phyloP scores from a whole-genome alignment of 2,797 vertebrate genomes.

The Poeciliopsis presidionis region DNA sequence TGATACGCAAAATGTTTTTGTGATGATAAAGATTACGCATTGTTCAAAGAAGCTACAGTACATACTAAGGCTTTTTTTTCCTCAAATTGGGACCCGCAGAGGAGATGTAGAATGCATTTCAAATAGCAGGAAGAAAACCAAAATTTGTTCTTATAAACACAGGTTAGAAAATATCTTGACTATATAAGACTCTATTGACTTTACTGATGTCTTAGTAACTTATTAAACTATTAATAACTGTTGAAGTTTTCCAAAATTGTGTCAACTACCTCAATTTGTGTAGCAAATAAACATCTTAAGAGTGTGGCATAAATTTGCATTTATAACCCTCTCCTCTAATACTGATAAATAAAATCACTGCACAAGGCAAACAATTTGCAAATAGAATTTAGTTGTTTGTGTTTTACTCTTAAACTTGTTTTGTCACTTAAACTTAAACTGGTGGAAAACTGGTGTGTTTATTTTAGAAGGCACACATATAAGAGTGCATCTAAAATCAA shows the following conservation, averaged over 20 bases:
- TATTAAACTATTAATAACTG: neutral
- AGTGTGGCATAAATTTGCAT: neutral
- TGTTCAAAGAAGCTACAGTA: neutral
- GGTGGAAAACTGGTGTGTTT: too few species aligned
- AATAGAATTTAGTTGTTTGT: neutral
- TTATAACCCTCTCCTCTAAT: neutral
- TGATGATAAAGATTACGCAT: conserved; percentile 21
- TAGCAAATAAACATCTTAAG: neutral
- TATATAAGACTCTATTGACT: neutral
- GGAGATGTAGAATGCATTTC: neutral
- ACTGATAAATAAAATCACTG: neutral
- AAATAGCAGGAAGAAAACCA: neutral
- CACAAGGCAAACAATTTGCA: neutral
- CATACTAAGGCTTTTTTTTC: conserved; percentile 5
- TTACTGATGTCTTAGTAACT: neutral
- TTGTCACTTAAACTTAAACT: neutral
- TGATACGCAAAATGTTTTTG: conserved; percentile 38
- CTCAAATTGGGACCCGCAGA: conserved; percentile 2
- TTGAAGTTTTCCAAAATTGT: neutral
- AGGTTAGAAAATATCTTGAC: neutral
- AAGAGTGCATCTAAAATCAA: too few species aligned
- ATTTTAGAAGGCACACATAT: too few species aligned
- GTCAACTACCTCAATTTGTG: neutral
- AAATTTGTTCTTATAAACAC: neutral
- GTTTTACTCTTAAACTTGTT: neutral